Evolutionary conservation across 2,113 vertebrate genomes (phyloP).

Genomic region (Oophaga pumilio): DNA sequence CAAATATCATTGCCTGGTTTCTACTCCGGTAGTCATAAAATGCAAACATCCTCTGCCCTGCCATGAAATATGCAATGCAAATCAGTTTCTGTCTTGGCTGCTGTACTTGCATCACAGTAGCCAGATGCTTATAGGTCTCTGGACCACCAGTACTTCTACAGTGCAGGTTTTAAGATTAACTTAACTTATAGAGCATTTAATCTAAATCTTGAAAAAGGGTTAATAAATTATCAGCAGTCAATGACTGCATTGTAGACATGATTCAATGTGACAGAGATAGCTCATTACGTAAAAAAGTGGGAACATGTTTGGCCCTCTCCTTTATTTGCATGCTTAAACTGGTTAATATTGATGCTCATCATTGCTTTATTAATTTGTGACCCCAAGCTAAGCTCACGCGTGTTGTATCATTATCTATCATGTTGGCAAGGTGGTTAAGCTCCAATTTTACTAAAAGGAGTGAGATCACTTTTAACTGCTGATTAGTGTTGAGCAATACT

Average conservation of each 20-base stretch:
- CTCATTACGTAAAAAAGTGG: no score
- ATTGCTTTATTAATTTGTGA: no score
- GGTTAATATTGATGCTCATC: no score
- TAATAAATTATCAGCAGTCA: not conserved
- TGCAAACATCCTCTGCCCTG: not conserved
- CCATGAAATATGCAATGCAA: not conserved
- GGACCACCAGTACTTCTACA: not conserved
- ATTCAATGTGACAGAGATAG: no score
- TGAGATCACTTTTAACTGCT: no score
- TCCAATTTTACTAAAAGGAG: no score
- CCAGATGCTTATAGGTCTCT: not conserved
- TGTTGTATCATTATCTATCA: no score
- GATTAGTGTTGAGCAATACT: no score
- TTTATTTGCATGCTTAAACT: no score
- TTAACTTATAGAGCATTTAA: not conserved
- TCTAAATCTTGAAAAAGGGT: not conserved
- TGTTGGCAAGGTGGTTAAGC: no score
- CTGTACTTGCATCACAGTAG: slow-evolving; percentile 1
- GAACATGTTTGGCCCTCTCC: no score
- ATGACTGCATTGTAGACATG: not conserved
- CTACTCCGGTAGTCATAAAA: not conserved
- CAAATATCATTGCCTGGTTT: not conserved
- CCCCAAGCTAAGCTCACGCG: no score
- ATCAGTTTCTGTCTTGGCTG: not conserved
- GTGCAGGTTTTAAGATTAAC: not conserved